These are phyloP conservation scores for Polyploca ridens DNA, from an alignment of 2,888 invertebrate species.

Conservation along the genomic window DNA sequence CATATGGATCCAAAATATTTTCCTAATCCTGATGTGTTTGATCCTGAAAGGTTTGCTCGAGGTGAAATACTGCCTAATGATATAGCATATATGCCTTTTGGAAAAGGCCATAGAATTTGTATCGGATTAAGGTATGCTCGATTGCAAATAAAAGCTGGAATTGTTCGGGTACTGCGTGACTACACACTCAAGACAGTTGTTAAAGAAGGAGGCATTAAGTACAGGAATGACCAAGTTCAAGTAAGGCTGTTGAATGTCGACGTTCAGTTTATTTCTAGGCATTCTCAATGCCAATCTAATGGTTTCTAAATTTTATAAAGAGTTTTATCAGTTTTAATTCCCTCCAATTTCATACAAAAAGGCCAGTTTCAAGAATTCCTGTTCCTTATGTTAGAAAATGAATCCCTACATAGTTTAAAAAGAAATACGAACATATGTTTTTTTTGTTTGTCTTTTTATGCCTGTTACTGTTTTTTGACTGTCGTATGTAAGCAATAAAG, in stretches of 20 bases:
- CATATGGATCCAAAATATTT: slow-evolving; percentile 72
- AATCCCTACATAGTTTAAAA: too few relatives aligned
- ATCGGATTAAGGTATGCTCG: slow-evolving; percentile 64
- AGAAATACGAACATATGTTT: too few relatives aligned
- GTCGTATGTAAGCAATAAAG: too few relatives aligned
- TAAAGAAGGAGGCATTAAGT: slow-evolving; percentile 42
- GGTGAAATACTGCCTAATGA: slow-evolving; percentile 41
- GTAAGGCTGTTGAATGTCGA: slow-evolving; percentile 50
- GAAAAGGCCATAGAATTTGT: slow-evolving; percentile 71
- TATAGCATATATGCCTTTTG: slow-evolving; percentile 69
- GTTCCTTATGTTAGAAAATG: too few relatives aligned
- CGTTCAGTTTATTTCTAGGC: slow-evolving; percentile 43
- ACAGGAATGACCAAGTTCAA: slow-evolving; percentile 47
- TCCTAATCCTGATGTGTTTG: slow-evolving; percentile 69
- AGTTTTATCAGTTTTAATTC: too few relatives aligned
- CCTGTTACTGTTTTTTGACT: too few relatives aligned
- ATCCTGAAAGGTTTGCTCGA: slow-evolving; percentile 65
- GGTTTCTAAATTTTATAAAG: too few relatives aligned
- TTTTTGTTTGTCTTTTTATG: too few relatives aligned
- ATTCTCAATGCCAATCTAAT: not conserved
- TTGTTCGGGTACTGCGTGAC: slow-evolving; percentile 47
- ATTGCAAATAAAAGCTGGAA: slow-evolving; percentile 50
- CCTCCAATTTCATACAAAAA: too few relatives aligned
- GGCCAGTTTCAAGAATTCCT: too few relatives aligned
- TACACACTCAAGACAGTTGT: slow-evolving; percentile 46